Base-by-base conservation (phyloP, 2,797 vertebrate species). In the Notolabrus celidotus region DNA sequence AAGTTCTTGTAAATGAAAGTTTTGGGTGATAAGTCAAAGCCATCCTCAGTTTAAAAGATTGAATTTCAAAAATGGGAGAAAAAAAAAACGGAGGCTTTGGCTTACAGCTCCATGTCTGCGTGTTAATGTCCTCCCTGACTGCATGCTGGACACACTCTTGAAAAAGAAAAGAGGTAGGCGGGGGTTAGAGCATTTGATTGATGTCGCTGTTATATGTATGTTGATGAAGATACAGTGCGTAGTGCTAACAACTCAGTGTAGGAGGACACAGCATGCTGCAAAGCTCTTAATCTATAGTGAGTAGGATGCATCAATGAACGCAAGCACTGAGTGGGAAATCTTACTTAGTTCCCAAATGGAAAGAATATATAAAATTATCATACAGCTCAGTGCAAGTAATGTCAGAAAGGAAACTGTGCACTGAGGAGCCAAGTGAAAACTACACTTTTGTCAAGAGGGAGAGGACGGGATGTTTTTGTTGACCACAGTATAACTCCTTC, bases 161-260 rank as follows among this genome's bases (percentile, higher is more conserved):
- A 34, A 62, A 47, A 29, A 12, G n/a, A 70, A 29, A 3, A 9
- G n/a, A 16, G 23, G 20, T 7, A 11, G 27, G 38, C 19, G 38
- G 19, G 1, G 11, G 43, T 29, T 10, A 1, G 22, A 51, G 20
- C 41, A 51, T 66, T 59, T 74, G 67, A 71, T 52, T 80, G 56
- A 83, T 82, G 34, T 41, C 27, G 39, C 10, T 63, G 58, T n/a
- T n/a, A n/a, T n/a, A 1, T 19, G 71, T 70, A 42, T 47, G 57
- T 54, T 27, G 61, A 61, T 60, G 33, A 27, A 52, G 22, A 65
- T 45, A 29, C 29, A 56, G 47, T 33, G 14, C 16, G 59, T 1
- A 43, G 51, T 1, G 2, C 42, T 11, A 10, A 45, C 17, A 58
- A 42, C 46, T 54, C 29, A 63, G 49, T 11, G 62, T 78, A 23